Evolutionary conservation across 1,140 invertebrate genomes (phyloP).

Genomic region (Halictus rubicundus): DNA sequence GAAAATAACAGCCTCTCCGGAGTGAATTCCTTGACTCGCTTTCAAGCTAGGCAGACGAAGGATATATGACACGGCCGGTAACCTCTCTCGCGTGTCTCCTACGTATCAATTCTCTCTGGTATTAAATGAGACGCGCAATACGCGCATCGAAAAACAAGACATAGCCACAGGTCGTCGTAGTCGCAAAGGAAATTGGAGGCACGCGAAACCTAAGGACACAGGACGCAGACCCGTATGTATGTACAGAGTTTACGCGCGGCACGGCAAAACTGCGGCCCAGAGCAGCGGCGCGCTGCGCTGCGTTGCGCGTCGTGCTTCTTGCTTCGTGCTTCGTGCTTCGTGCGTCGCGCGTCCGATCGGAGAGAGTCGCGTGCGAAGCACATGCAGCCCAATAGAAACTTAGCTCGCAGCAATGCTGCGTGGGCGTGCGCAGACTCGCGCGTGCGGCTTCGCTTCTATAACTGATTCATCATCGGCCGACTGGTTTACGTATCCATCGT

Average conservation of each 20-base stretch:
- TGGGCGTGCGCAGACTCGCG: slow-evolving; percentile 38
- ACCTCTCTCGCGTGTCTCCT: slow-evolving; percentile 35
- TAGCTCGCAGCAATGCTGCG: slow-evolving; percentile 31
- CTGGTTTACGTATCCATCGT: slow-evolving; percentile 8
- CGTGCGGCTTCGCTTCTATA: neutral
- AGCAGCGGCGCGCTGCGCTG: no score
- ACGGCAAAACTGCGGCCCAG: no score
- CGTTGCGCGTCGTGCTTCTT: no score
- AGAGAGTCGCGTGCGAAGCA: slow-evolving; percentile 40
- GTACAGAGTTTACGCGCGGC: neutral
- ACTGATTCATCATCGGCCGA: slow-evolving; percentile 43
- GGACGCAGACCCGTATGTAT: no score
- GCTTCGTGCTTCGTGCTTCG: no score
- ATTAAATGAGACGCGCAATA: slow-evolving; percentile 47
- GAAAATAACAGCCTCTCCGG: slow-evolving; percentile 43
- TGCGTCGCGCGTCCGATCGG: neutral
- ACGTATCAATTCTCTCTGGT: slow-evolving; percentile 43
- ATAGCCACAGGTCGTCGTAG: slow-evolving; percentile 26
- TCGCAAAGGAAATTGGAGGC: slow-evolving; percentile 38
- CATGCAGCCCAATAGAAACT: slow-evolving; percentile 64
- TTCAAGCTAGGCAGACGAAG: slow-evolving; percentile 37
- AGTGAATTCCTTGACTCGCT: slow-evolving; percentile 45
- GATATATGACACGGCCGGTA: slow-evolving; percentile 26
- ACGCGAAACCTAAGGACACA: slow-evolving; percentile 43
- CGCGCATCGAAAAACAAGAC: slow-evolving; percentile 45